Evolutionary conservation across 2,797 vertebrate genomes (phyloP), one percentile per base, ranked within the genome.

Genomic region (Arnoldichthys spilopterus): DNA sequence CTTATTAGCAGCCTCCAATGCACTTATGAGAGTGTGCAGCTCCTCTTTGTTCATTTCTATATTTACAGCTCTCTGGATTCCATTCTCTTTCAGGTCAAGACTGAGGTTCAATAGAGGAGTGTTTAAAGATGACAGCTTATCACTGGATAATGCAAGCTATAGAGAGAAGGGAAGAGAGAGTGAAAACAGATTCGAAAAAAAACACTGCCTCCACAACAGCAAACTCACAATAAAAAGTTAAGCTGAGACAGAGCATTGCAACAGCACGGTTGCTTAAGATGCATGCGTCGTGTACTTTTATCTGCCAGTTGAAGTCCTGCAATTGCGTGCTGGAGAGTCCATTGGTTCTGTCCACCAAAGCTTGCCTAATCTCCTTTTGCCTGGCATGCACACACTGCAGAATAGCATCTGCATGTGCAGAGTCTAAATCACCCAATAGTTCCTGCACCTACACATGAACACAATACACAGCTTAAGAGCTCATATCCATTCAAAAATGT

Each of bases 301-400:
- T 90, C 80, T 98, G 97, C 97, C 98, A 99, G 88, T 99, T 97
- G 89, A 99, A 98, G 90, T 99, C 95, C 83, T 96, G 94, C 40
- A 99, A 93, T 24, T 93, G 94, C 0, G 94, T 89, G 82, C 93
- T 95, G 40, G 96, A 96, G 82, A 98, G 95, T 30, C 82, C 89
- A 82, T 93, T 94, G 81, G 96, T 95, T 86, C 87, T 94, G 85
- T 94, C 91, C 83, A 96, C 85, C 20, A 99, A 88, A 1, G 94
- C 91, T 6, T 86, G 89, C 28, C 86, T 92, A 81, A 99, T 94
- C 89, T 99, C 97, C 40, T 94, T 92, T 64, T 85, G 93, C 82
- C 97, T 93, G 34, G 90, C 92, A 89, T 90, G 94, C 51, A 99
- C 84, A 90, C 96, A 89, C 78, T 95, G 92, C 76, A 93, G 80